Conservation (phyloP, 2,797 vertebrate species). For the Naso thynnoides region DNA sequence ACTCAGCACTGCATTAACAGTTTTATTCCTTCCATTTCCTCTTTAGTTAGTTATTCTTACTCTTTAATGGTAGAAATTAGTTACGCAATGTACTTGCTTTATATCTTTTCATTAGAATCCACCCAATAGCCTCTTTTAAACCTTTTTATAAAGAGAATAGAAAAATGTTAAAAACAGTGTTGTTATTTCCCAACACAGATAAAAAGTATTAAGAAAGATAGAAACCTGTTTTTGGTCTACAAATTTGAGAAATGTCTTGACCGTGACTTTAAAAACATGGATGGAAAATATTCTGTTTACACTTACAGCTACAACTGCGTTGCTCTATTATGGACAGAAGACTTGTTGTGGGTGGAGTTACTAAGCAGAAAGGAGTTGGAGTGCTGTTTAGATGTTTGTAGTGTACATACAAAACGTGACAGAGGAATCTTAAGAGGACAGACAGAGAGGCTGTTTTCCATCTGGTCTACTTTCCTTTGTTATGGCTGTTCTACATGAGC, state of each 20-base stretch:
- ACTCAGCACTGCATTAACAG: too few relatives aligned
- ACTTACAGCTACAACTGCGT: neutral
- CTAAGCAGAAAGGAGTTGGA: constrained; percentile 19
- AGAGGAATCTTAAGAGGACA: constrained; percentile 36
- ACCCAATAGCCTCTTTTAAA: constrained; percentile 4
- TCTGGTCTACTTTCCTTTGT: constrained; percentile 31
- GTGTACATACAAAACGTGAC: constrained; percentile 58
- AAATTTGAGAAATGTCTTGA: neutral
- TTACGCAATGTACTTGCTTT: neutral
- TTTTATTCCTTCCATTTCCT: neutral
- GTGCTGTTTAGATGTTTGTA: constrained; percentile 64
- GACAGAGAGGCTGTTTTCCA: constrained; percentile 9
- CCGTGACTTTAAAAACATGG: too few relatives aligned
- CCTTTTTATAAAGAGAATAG: neutral
- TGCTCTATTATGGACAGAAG: neutral
- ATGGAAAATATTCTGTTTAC: neutral
- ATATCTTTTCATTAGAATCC: neutral
- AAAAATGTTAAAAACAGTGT: constrained; percentile 7
- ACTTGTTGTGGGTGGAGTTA: constrained; percentile 16
- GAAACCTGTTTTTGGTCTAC: neutral
- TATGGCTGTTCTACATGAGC: constrained; percentile 50
- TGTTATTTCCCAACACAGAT: constrained; percentile 29
- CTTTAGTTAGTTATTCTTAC: neutral
- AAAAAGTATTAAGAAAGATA: constrained; percentile 9
- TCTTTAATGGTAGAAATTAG: neutral